Evolutionary conservation across 2,888 invertebrate species (phyloP), one percentile per base, ranked within the genome.

Genomic region (Eupithecia subfuscata): DNA sequence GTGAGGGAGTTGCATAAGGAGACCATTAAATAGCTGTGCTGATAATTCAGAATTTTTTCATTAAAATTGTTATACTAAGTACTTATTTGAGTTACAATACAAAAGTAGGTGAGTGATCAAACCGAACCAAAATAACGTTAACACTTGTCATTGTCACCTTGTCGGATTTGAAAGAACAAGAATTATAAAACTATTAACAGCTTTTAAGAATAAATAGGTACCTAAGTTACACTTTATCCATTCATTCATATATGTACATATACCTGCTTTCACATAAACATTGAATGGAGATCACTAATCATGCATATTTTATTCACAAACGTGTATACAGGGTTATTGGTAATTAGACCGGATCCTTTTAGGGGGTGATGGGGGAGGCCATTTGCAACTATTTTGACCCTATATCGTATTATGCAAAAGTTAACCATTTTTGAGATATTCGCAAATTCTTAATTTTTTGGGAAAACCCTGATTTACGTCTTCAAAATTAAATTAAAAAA

Each of bases 281-380:
- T 64, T 72, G 69, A 75, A 75, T 67, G 65, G 65, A 45, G 5
- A 37, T 37, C 37, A 40, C 40, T 40, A 16, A 56, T 14, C 67
- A 73, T 67, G 60, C 70, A 73, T 67, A 65, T 64, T 67, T 48
- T 72, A 70, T 63, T 60, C 63, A 63, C 37, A 73, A 75, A 73
- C 73, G 8, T 71, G 71, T 76, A n/a, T n/a, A n/a, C n/a, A n/a
- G n/a, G n/a, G n/a, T n/a, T n/a, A n/a, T n/a, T n/a, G n/a, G n/a
- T n/a, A n/a, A n/a, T n/a, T n/a, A n/a, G n/a, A n/a, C n/a, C n/a
- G n/a, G n/a, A n/a, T n/a, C n/a, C n/a, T n/a, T n/a, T n/a, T n/a
- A n/a, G n/a, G n/a, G n/a, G n/a, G n/a, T n/a, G n/a, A n/a, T n/a
- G n/a, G n/a, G n/a, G n/a, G n/a, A n/a, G n/a, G n/a, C n/a, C n/a